Percentiles rank a stretch among this genome's conserved stretches.
These are phyloP conservation scores for Sialis lutaria DNA, from an alignment of 2,888 invertebrate species.

Conservation along the genomic window DNA sequence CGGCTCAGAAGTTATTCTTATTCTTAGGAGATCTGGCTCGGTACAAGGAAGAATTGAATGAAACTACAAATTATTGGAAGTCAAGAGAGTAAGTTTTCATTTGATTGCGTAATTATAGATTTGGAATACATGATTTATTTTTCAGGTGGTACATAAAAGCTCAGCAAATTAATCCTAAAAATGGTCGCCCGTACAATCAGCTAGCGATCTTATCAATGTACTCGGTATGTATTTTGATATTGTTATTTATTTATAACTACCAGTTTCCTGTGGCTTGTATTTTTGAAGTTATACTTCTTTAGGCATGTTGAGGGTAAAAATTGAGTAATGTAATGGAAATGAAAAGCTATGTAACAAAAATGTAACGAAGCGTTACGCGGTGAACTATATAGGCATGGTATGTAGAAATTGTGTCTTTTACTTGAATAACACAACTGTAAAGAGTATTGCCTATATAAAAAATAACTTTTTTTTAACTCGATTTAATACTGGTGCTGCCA, in stretches of 20 bases:
- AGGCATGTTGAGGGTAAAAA: too few relatives aligned
- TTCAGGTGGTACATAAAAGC: conserved; percentile 79
- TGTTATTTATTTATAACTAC: neutral
- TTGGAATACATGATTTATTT: conserved; percentile 7
- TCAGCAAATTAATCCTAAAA: conserved; percentile 83
- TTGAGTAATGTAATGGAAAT: too few relatives aligned
- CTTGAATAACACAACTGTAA: too few relatives aligned
- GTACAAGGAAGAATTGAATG: conserved; percentile 73
- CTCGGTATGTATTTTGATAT: conserved; percentile 37
- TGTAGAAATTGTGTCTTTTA: too few relatives aligned
- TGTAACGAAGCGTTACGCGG: too few relatives aligned
- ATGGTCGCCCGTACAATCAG: conserved; percentile 90
- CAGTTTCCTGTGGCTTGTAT: too few relatives aligned
- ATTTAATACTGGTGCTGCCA: too few relatives aligned
- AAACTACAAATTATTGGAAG: conserved; percentile 62
- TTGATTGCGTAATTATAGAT: neutral
- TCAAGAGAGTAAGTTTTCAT: conserved; percentile 42
- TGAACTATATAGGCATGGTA: too few relatives aligned
- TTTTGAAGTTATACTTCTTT: too few relatives aligned
- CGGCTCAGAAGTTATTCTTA: conserved; percentile 74
- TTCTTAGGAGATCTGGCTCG: conserved; percentile 85
- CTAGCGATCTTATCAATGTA: conserved; percentile 77
- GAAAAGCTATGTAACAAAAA: too few relatives aligned
- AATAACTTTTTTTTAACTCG: too few relatives aligned
- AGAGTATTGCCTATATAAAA: too few relatives aligned